Base-by-base conservation (phyloP, 2,888 invertebrate genomes). In the Drosophila mimica region DNA sequence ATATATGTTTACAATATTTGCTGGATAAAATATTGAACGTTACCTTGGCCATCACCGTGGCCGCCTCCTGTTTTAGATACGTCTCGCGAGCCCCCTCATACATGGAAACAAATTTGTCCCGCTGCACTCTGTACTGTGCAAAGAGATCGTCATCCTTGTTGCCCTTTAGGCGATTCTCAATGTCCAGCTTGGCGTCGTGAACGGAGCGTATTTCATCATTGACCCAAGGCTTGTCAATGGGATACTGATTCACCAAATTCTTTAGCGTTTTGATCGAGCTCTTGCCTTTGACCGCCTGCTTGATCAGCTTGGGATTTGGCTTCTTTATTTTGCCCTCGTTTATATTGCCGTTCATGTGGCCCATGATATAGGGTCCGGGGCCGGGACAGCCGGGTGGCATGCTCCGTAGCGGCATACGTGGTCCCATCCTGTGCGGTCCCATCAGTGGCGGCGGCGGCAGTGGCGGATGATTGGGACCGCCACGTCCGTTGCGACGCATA, bases 211-310 rank as follows among this genome's bases (percentile, higher is more conserved):
- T 94, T 31, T 93, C 93, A 17, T 94, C 94, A 13, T 94, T 94
- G 8, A 95, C 94, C 94, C 95, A 95, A 0, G 95, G 94, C 87
- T 94, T 95, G 34, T 93, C 93, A 59, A 95, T 81, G 25, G 93
- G 92, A 87, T 93, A 93, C 58, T 93, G 93, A 82, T 92, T 93
- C 4, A 92, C 88, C n/a, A 93, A 88, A 73, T 92, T 92, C 60
- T 91, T 92, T 0, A 93, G 80, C 17, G 93, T 93, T 64, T 92
- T 93, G 36, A 92, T 92, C 15, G 89, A 89, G 70, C 89, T 91
- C 66, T 92, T 92, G 28, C 90, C 88, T 48, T 91, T 91, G 36
- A 83, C 74, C 15, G 74, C 85, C 70, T 86, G 91, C 49, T 87
- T 90, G 7, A 91, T 70, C 8, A 91, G 83, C 51, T 91, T 90